These are phyloP conservation scores for Mesembrinibis cayennensis DNA, from an alignment of 2,113 vertebrate genomes.

Conservation along the genomic window DNA sequence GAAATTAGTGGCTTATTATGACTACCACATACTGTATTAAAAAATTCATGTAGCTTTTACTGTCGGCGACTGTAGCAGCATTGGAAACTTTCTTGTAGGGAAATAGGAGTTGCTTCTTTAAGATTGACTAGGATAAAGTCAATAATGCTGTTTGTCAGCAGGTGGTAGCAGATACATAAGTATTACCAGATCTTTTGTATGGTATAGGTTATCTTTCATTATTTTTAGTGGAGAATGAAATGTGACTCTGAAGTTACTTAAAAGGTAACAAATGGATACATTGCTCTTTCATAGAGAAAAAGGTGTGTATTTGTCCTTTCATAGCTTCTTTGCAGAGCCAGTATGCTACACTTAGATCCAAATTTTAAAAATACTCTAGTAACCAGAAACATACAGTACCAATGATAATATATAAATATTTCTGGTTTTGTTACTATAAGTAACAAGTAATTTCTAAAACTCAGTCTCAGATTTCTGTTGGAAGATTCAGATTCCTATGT, in stretches of 20 bases:
- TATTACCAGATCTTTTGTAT: background rate
- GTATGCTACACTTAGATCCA: background rate
- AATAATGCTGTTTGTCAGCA: constrained; percentile 41
- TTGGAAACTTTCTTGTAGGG: background rate
- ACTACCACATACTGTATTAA: background rate
- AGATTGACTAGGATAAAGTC: background rate
- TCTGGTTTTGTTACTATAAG: background rate
- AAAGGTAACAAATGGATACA: background rate
- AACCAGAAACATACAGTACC: background rate
- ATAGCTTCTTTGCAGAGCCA: background rate
- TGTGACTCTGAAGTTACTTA: background rate
- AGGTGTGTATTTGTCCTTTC: background rate
- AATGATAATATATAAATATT: background rate
- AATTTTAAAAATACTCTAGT: background rate
- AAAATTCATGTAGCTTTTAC: background rate
- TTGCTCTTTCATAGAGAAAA: background rate
- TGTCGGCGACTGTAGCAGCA: background rate
- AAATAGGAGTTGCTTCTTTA: background rate
- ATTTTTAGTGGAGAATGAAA: background rate
- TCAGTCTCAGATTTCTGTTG: background rate
- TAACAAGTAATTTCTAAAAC: background rate
- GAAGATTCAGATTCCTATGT: background rate
- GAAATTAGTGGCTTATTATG: background rate
- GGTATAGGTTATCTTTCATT: background rate
- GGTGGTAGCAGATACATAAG: constrained; percentile 49